Percentiles rank a stretch among this genome's conserved stretches.
These are phyloP conservation scores for Lobophora halterata DNA, from an alignment of 2,888 invertebrate species.

Conservation along the genomic window DNA sequence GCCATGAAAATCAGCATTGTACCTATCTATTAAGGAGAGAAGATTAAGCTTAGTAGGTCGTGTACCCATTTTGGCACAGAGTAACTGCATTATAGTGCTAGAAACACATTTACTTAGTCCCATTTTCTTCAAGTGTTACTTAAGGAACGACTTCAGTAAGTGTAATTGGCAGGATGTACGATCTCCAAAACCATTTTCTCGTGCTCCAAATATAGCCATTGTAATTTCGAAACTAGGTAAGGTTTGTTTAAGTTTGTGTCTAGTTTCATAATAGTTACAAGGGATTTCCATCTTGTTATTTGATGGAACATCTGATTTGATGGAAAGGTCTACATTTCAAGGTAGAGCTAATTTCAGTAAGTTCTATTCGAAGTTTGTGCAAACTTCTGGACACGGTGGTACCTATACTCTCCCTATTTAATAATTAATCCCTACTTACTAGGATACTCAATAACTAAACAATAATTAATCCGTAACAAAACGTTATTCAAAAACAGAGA, in stretches of 20 bases:
- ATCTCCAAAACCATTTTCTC: constrained; percentile 18
- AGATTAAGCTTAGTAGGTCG: too few relatives aligned
- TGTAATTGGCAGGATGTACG: constrained; percentile 21
- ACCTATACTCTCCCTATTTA: too few relatives aligned
- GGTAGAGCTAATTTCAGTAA: constrained; percentile 56
- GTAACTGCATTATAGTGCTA: constrained; percentile 3
- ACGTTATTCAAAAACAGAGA: too few relatives aligned
- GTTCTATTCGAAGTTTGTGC: constrained; percentile 61
- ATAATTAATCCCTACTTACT: too few relatives aligned
- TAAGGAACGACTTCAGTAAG: constrained; percentile 12
- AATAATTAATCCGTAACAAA: too few relatives aligned
- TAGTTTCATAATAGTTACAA: constrained; percentile 34
- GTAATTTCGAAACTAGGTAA: constrained; percentile 21
- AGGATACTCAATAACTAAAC: too few relatives aligned
- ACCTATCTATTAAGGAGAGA: too few relatives aligned
- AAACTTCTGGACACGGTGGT: constrained; percentile 56
- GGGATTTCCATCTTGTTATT: constrained; percentile 45
- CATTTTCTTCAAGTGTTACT: constrained; percentile 18
- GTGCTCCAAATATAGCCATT: constrained; percentile 16
- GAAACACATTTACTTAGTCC: neutral
- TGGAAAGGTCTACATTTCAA: constrained; percentile 61
- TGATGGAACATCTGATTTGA: constrained; percentile 41
- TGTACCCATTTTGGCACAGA: too few relatives aligned
- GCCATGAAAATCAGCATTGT: too few relatives aligned
- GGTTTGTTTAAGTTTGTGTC: constrained; percentile 25